Conservation (phyloP, 1,140 invertebrate genomes). For the Leptopilina clavipes region DNA sequence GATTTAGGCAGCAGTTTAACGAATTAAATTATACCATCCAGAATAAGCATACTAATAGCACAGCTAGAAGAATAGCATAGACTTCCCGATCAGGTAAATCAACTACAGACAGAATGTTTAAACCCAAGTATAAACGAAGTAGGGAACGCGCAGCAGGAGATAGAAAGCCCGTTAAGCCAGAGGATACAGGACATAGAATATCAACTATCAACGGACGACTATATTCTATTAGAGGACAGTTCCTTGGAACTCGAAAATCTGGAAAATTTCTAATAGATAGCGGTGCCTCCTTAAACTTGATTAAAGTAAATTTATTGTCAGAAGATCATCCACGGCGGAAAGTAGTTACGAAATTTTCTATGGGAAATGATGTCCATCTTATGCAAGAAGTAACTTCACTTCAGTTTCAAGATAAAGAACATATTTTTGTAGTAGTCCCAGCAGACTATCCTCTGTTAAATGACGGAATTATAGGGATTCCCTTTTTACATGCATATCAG, state of each 20-base stretch:
- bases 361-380: background rate
- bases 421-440: background rate
- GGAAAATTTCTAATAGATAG: background rate
- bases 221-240: background rate
- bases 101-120: background rate
- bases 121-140: background rate
- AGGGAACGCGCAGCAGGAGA: background rate
- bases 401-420: too few relatives aligned
- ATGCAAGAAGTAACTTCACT: background rate
- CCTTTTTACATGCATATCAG: background rate
- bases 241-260: background rate
- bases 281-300: background rate
- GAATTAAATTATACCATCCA: background rate
- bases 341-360: background rate
- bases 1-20: background rate
- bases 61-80: background rate
- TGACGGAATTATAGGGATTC: background rate
- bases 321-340: background rate
- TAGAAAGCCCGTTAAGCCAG: too few relatives aligned
- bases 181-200: too few relatives aligned
- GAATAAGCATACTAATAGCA: background rate
- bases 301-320: background rate
- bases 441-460: background rate
- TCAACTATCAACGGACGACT: background rate
- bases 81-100: background rate